Conservation (phyloP, 1,140 invertebrate genomes). For the Hermetia illucens region DNA sequence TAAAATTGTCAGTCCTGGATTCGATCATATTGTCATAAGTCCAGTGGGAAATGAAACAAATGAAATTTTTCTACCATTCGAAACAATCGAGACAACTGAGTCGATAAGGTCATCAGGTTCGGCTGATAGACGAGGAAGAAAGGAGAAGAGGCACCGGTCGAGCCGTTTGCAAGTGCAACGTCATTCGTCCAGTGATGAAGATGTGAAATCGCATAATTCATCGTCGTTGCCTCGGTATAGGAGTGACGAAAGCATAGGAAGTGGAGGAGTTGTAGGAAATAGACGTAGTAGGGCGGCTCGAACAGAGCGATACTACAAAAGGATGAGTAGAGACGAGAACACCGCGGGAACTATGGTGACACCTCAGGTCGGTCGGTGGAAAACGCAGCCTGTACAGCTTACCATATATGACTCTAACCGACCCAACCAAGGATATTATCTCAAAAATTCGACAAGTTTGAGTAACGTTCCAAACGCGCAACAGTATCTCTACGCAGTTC, state of each 20-base stretch:
- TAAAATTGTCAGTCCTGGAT: slow-evolving; percentile 31
- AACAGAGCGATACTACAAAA: slow-evolving; percentile 62
- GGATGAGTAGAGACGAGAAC: slow-evolving; percentile 53
- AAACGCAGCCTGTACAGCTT: slow-evolving; percentile 21
- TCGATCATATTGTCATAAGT: slow-evolving; percentile 37
- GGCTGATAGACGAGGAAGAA: slow-evolving; percentile 30
- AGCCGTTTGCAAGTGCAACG: slow-evolving; percentile 39
- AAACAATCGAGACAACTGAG: slow-evolving; percentile 34
- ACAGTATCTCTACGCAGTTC: too few species aligned
- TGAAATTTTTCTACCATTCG: slow-evolving; percentile 37
- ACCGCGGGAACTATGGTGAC: slow-evolving; percentile 39
- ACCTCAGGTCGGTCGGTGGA: slow-evolving; percentile 12
- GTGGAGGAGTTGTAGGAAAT: slow-evolving; percentile 30
- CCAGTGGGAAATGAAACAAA: slow-evolving; percentile 32
- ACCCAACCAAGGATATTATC: not conserved
- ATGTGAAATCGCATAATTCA: slow-evolving; percentile 46
- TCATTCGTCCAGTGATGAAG: slow-evolving; percentile 61
- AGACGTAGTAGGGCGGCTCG: slow-evolving; percentile 44
- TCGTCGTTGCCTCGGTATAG: slow-evolving; percentile 45
- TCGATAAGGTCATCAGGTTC: slow-evolving; percentile 30
- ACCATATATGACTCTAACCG: slow-evolving; percentile 1
- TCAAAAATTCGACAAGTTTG: slow-evolving; percentile 3
- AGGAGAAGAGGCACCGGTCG: slow-evolving; percentile 40
- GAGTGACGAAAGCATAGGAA: slow-evolving; percentile 49
- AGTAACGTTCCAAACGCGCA: not conserved